These are phyloP conservation scores for Seriola aureovittata DNA, from an alignment of 2,113 vertebrate genomes.

Conservation along the genomic window DNA sequence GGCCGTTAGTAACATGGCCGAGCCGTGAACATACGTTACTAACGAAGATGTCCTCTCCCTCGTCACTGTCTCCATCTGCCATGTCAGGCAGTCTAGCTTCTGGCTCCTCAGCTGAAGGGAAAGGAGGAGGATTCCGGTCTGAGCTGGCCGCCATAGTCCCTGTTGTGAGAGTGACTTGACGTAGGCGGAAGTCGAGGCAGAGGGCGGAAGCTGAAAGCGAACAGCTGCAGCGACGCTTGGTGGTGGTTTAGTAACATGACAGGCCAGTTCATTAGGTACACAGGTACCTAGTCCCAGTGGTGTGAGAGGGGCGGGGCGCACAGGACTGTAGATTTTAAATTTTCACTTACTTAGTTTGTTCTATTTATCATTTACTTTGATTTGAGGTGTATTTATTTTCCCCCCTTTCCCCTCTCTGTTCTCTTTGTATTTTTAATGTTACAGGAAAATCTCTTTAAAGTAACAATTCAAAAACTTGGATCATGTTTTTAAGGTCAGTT, in stretches of 20 bases:
- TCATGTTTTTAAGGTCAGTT: too few species aligned
- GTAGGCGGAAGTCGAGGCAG: conserved; percentile 47
- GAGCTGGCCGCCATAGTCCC: conserved; percentile 88
- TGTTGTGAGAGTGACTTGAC: conserved; percentile 60
- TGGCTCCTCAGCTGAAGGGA: conserved; percentile 83
- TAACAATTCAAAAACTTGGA: too few species aligned
- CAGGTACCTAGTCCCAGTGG: too few species aligned
- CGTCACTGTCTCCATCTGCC: conserved; percentile 87
- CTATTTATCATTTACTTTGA: too few species aligned
- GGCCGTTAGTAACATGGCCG: accelerated
- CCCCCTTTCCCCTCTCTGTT: too few species aligned
- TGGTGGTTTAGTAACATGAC: not conserved
- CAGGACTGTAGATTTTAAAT: too few species aligned
- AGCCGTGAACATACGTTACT: conserved; percentile 71
- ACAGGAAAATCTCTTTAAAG: too few species aligned
- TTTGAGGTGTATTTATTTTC: too few species aligned
- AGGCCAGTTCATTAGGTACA: not conserved
- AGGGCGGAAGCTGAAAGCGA: accelerated
- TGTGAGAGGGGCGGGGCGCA: too few species aligned
- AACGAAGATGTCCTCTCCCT: conserved; percentile 94
- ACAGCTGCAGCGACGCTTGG: conserved; percentile 47
- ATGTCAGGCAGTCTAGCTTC: conserved; percentile 69
- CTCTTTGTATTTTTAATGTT: too few species aligned
- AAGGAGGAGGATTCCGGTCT: conserved; percentile 88
- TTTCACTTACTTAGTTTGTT: too few species aligned